Conservation (phyloP, 1,140 invertebrate species). For the Archivesica marissinica region DNA sequence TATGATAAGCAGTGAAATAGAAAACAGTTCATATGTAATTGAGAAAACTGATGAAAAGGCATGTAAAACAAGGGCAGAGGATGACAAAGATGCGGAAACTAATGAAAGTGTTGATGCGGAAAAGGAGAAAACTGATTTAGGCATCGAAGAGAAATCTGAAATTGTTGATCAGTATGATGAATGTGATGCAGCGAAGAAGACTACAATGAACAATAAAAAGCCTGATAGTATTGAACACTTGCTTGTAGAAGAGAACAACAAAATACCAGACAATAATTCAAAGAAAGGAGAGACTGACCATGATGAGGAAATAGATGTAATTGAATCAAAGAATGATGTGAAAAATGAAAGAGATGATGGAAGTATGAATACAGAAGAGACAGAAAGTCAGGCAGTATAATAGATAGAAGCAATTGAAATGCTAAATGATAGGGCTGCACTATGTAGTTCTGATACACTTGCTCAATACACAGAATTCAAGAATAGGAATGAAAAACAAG, state of each 20-base stretch:
- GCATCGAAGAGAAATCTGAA: neutral
- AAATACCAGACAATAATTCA: neutral
- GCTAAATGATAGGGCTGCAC: no score
- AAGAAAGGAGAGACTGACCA: neutral
- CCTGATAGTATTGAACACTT: neutral
- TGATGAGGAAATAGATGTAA: neutral
- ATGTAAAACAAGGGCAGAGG: neutral
- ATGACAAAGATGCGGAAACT: neutral
- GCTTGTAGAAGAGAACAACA: neutral
- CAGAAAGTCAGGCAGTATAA: neutral
- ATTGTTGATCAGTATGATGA: neutral
- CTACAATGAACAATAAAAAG: neutral
- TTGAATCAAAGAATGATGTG: neutral
- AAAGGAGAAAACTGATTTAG: neutral
- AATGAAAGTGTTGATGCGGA: neutral
- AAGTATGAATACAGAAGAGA: neutral
- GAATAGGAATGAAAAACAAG: no score
- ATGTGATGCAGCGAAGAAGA: neutral
- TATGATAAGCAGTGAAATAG: neutral
- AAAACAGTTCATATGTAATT: neutral
- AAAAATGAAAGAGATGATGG: neutral
- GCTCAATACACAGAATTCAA: no score
- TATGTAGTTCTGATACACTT: no score
- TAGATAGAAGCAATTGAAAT: no score
- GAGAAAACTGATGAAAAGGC: neutral